These are phyloP conservation scores for Neotoma lepida DNA, from an alignment of 2,113 vertebrate species.

Conservation along the genomic window DNA sequence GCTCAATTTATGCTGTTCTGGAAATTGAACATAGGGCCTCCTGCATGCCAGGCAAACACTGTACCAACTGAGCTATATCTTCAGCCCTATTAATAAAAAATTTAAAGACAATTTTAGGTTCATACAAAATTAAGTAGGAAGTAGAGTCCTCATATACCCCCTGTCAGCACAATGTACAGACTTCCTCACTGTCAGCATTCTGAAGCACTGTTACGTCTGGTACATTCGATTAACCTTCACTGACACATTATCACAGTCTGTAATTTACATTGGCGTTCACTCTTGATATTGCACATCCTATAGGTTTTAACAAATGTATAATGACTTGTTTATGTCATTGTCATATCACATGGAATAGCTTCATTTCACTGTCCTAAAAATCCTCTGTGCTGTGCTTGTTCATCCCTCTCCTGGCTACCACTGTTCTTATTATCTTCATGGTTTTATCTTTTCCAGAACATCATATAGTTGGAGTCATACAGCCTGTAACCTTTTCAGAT, in stretches of 20 bases:
- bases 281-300: background rate
- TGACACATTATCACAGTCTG: background rate
- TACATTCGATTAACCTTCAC: background rate
- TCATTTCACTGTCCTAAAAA: background rate
- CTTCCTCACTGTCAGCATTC: background rate
- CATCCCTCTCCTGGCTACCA: background rate
- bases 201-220: background rate
- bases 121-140: conserved; percentile 45
- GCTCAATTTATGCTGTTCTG: background rate
- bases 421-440: conserved; percentile 21
- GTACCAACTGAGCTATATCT: background rate
- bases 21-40: background rate
- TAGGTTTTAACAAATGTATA: conserved; percentile 37
- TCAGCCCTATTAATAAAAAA: background rate
- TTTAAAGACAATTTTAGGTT: conserved; percentile 48
- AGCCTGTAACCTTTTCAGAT: conserved; percentile 11
- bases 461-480: background rate
- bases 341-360: background rate
- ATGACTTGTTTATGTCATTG: background rate
- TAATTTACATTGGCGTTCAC: conserved; percentile 23
- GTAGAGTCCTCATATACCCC: background rate
- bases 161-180: background rate
- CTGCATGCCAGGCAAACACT: background rate
- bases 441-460: conserved; percentile 13
- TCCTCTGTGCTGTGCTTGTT: conserved; percentile 21